A percentile compares a stretch with the other conserved stretches of the same genome.
Conservation (phyloP, 2,797 vertebrate genomes). For the Anas bahamensis region DNA sequence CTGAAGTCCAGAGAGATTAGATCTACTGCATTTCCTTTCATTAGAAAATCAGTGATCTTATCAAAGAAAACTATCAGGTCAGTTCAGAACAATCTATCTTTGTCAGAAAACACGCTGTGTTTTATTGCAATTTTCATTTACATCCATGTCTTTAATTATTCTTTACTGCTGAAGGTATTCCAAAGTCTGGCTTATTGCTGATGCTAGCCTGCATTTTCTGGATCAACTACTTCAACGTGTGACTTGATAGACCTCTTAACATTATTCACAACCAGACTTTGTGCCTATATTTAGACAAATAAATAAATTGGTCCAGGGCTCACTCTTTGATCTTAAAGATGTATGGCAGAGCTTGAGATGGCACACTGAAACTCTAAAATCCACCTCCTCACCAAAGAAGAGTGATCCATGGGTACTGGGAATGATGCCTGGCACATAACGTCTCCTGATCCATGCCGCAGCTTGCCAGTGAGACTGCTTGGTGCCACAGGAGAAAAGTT, state of each 20-base stretch:
- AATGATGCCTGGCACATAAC: background rate
- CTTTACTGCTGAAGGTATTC: background rate
- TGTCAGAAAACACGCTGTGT: background rate
- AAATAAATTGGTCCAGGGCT: background rate
- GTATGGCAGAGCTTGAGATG: fast-evolving
- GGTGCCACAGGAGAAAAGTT: background rate
- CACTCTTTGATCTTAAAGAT: background rate
- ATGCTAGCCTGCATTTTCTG: background rate
- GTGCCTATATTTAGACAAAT: background rate
- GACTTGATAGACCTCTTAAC: background rate
- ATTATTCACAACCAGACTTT: background rate
- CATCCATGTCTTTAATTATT: slow-evolving; percentile 5
- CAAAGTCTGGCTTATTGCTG: background rate
- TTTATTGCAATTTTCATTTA: slow-evolving; percentile 15
- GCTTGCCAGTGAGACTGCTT: background rate
- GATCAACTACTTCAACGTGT: background rate
- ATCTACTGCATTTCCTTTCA: slow-evolving; percentile 36
- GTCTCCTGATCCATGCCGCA: background rate
- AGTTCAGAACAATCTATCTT: slow-evolving; percentile 14
- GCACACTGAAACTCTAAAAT: background rate
- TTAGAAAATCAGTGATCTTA: slow-evolving; percentile 40
- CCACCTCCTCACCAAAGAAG: background rate
- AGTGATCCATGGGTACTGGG: background rate
- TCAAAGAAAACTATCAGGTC: slow-evolving; percentile 7
- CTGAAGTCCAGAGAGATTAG: slow-evolving; percentile 32